phyloP scores from a whole-genome alignment of 2,797 vertebrate genomes.

The Scyliorhinus canicula region DNA sequence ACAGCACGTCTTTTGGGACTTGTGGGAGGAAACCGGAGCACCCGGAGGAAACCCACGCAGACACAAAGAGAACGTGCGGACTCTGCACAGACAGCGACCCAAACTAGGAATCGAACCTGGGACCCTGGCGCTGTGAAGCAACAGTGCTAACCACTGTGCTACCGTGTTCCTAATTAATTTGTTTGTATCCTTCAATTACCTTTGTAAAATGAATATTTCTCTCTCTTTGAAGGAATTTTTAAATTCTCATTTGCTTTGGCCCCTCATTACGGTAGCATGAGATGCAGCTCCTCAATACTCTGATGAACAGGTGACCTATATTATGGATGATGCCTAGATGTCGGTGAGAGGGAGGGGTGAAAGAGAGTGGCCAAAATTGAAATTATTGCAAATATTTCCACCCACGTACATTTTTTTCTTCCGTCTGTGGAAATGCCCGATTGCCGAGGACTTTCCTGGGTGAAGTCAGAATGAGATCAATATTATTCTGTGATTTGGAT shows the following conservation, averaged over 20 bases:
- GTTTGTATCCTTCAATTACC: background rate
- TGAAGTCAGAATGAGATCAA: background rate
- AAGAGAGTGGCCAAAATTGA: background rate
- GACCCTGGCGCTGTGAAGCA: too few species aligned
- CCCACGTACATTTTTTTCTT: background rate
- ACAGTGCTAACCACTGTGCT: too few species aligned
- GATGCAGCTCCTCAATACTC: background rate
- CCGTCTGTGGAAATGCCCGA: background rate
- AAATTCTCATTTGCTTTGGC: background rate
- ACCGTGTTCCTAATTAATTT: too few species aligned
- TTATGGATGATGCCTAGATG: background rate
- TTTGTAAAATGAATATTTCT: background rate
- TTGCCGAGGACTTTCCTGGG: background rate
- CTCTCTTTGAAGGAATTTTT: background rate
- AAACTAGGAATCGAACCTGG: too few species aligned
- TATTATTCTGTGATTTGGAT: background rate
- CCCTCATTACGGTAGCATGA: background rate
- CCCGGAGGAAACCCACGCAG: too few species aligned
- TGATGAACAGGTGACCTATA: background rate
- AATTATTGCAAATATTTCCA: background rate
- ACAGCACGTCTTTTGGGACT: too few species aligned
- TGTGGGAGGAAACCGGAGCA: too few species aligned
- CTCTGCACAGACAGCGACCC: too few species aligned
- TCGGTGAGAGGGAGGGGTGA: background rate
- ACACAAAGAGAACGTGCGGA: too few species aligned